phyloP scores from a whole-genome alignment of 2,888 invertebrate genomes.

The Onchidella celtica region DNA sequence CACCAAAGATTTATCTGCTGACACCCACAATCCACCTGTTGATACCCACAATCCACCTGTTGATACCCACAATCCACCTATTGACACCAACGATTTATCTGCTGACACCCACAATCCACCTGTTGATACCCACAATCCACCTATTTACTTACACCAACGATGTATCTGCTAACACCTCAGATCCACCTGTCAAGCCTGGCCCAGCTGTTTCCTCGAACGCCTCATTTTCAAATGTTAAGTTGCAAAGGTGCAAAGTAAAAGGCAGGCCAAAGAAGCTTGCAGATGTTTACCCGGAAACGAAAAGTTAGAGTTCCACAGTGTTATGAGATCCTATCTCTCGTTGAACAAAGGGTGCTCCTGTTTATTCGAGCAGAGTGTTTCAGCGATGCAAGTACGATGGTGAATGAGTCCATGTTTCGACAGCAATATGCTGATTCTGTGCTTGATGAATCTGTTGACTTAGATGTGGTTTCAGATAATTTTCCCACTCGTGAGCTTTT shows the following conservation, averaged over 20 bases:
- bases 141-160: no score
- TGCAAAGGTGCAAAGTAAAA: conserved; percentile 18
- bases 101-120: no score
- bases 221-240: conserved; percentile 11
- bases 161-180: no score
- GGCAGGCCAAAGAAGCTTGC: conserved; percentile 15
- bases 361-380: background rate
- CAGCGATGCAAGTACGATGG: background rate
- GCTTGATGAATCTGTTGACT: background rate
- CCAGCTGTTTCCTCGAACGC: background rate
- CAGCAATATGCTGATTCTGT: background rate
- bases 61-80: no score
- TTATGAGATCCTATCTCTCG: background rate
- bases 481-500: conserved; percentile 12
- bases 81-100: no score
- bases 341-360: background rate
- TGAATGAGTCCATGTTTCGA: conserved; percentile 1
- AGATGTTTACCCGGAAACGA: conserved; percentile 17
- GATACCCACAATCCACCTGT: no score
- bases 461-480: background rate
- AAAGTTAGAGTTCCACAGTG: background rate
- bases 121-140: no score
- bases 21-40: no score
- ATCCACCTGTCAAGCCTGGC: no score
- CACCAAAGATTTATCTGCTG: background rate